Percentiles rank a stretch among this genome's conserved stretches.
phyloP scores from a whole-genome alignment of 2,113 vertebrate species.

The Morone chrysops region DNA sequence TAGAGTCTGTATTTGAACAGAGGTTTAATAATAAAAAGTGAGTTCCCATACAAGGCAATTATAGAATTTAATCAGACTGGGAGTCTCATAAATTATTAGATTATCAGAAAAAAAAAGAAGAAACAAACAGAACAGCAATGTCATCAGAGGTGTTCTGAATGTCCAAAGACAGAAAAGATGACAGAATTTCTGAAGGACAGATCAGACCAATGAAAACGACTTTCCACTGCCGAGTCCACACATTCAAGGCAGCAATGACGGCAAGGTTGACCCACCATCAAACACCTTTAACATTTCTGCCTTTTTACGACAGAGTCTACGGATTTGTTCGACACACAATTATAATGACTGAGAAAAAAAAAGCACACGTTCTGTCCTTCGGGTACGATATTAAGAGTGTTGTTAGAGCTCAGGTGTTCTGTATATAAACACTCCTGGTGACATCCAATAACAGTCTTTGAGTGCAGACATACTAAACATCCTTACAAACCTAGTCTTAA shows the following conservation, averaged over 20 bases:
- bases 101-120: conserved; percentile 40
- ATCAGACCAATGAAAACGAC: conserved; percentile 51
- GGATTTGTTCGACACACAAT: conserved; percentile 75
- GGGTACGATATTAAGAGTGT: conserved; percentile 34
- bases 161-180: conserved; percentile 58
- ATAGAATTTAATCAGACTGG: conserved; percentile 81
- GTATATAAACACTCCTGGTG: conserved; percentile 50
- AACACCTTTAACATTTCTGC: conserved; percentile 20
- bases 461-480: conserved; percentile 47
- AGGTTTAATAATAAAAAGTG: conserved; percentile 82
- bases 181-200: conserved; percentile 51
- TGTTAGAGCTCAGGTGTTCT: conserved; percentile 54
- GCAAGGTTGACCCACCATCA: conserved; percentile 18
- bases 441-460: conserved; percentile 66
- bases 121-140: conserved; percentile 61
- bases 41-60: conserved; percentile 85
- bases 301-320: conserved; percentile 42
- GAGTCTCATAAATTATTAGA: conserved; percentile 86
- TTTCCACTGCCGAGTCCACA: conserved; percentile 53
- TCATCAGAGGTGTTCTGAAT: conserved; percentile 60
- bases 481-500: conserved; percentile 50
- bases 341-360: conserved; percentile 67
- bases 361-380: conserved; percentile 57
- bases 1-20: conserved; percentile 81
- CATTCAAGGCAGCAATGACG: conserved; percentile 70